Base-by-base conservation (phyloP, 2,888 invertebrate genomes). In the Carpatolechia fugitivella region DNA sequence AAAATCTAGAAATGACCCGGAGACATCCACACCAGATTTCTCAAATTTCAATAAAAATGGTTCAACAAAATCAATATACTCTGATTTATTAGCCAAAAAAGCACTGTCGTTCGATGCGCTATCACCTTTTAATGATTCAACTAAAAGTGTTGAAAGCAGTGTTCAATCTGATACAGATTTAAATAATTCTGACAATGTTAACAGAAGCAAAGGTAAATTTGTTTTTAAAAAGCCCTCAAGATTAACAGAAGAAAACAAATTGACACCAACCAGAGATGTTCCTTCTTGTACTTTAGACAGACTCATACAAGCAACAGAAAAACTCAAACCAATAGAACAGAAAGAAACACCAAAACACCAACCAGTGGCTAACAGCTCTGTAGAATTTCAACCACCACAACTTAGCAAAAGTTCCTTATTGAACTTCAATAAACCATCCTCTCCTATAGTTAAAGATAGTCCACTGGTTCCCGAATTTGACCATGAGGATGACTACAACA, bases 151-250 rank as follows among this genome's bases (percentile, higher is more conserved):
- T 44, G 69, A 76, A 50, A 66, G 65, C 3, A 76, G 69, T 51
- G 58, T 64, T 31, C 72, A 72, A 14, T 65, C 74, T 49, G 36
- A 50, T 31, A n/a, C 30, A n/a, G 50, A 18, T 18, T 13, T 44
- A 4, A 44, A 44, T 24, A 24, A n/a, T 44, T 44, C 44, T 24
- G 74, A 77, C 29, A 69, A 60, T 55, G 58, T 53, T 0, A 77
- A 69, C 54, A 84, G 76, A 61, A 74, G 72, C 33, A 89, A 85
- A 70, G 81, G 85, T 1, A 86, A 85, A 62, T 90, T 90, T 60
- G 81, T 87, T 1, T 87, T 85, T 51, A 90, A 89, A 69, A 81
- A 75, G 57, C 88, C 90, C 2, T 85, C 89, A 8, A 70, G 74
- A 53, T 61, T 78, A 0, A 66, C 70, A 24, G 59, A 64, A 11